phyloP scores from a whole-genome alignment of 2,113 vertebrate genomes.

The Gallinago paraguaiae region DNA sequence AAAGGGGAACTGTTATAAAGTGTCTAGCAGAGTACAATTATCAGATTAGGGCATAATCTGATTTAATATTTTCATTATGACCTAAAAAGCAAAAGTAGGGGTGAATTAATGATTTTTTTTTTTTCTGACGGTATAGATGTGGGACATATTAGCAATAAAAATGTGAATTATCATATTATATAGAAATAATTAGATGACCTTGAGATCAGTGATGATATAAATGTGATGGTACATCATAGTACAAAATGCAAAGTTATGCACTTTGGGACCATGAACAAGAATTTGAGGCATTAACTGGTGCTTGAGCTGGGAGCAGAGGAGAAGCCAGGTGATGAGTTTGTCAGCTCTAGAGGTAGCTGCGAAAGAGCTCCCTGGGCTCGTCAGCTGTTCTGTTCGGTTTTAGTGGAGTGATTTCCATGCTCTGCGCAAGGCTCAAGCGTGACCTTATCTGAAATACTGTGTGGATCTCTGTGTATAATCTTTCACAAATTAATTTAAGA shows the following conservation, averaged over 20 bases:
- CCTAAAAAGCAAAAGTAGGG: not conserved
- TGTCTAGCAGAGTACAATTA: not conserved
- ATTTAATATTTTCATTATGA: not conserved
- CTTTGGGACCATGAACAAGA: constrained; percentile 29
- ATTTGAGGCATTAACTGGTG: not conserved
- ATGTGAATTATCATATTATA: constrained; percentile 16
- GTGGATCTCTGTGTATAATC: not conserved
- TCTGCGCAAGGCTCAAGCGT: not conserved
- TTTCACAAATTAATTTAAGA: not conserved
- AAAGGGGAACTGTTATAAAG: not conserved
- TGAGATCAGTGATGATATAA: constrained; percentile 15
- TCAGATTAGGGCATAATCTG: not conserved
- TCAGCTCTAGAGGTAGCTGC: not conserved
- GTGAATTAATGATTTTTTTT: not conserved
- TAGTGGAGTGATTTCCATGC: not conserved
- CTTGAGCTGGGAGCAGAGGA: not conserved
- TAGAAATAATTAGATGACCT: constrained; percentile 51
- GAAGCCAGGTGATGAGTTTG: not conserved
- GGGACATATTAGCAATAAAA: constrained; percentile 14
- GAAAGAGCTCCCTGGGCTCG: not conserved
- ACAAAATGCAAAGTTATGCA: constrained; percentile 9
- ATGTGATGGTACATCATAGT: not conserved
- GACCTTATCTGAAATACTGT: not conserved
- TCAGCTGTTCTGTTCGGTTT: not conserved
- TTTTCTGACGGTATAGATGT: not conserved